These are phyloP conservation scores for Ceratitis capitata DNA, from an alignment of 1,140 invertebrate genomes.

Conservation along the genomic window DNA sequence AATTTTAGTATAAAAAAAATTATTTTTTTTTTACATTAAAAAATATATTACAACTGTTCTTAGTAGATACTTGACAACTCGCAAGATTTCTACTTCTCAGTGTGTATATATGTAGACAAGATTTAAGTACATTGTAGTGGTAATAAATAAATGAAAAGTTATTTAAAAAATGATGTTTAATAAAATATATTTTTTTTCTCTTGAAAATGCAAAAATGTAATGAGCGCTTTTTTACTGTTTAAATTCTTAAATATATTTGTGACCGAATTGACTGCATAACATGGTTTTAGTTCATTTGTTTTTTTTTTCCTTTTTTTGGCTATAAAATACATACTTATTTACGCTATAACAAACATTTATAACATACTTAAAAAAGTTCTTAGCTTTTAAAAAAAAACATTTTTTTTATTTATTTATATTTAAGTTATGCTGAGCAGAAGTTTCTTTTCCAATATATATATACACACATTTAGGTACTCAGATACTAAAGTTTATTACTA, in stretches of 20 bases:
- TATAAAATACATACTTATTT: not conserved
- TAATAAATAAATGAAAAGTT: not conserved
- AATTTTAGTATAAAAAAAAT: too few relatives aligned
- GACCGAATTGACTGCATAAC: not conserved
- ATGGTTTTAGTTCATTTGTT: not conserved
- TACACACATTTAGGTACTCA: constrained; percentile 1
- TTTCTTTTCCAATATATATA: not conserved
- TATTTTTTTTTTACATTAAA: too few relatives aligned
- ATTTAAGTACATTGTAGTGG: not conserved
- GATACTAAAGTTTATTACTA: not conserved
- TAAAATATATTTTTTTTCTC: too few relatives aligned
- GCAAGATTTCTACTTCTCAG: not conserved
- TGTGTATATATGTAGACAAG: not conserved
- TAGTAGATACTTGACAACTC: not conserved
- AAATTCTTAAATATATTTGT: too few relatives aligned
- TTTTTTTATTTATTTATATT: not conserved
- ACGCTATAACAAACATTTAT: not conserved
- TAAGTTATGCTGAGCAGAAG: not conserved
- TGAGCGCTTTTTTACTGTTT: too few relatives aligned
- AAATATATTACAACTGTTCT: too few relatives aligned
- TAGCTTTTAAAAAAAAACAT: not conserved
- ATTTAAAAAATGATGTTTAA: too few relatives aligned
- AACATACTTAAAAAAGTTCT: not conserved
- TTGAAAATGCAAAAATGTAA: too few relatives aligned
- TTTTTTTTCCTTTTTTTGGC: not conserved